These are phyloP conservation scores for Elephantulus edwardii DNA, from an alignment of 2,113 vertebrate species.

Conservation along the genomic window DNA sequence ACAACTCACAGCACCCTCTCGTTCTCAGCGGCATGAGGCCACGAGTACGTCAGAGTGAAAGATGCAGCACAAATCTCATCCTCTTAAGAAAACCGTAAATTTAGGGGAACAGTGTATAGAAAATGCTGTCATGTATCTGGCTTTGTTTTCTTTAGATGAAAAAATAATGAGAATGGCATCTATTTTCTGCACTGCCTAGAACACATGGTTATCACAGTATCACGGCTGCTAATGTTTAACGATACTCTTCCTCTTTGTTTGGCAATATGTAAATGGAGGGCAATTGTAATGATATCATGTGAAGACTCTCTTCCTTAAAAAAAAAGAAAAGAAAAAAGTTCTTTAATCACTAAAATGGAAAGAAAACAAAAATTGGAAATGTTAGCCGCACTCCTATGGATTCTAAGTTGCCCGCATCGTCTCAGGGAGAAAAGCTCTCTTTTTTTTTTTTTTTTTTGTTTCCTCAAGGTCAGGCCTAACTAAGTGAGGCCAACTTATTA, in stretches of 20 bases:
- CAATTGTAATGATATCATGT: background rate
- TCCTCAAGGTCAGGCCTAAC: background rate
- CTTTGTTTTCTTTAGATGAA: background rate
- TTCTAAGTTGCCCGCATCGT: background rate
- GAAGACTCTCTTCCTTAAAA: background rate
- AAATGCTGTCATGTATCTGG: background rate
- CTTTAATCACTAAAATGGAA: background rate
- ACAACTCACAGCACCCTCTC: background rate
- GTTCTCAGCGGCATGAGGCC: background rate
- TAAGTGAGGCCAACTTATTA: slow-evolving; percentile 30
- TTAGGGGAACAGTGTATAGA: background rate
- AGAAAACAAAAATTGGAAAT: slow-evolving; percentile 12
- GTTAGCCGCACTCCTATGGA: background rate
- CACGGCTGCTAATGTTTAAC: slow-evolving; percentile 17
- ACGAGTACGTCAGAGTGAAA: background rate
- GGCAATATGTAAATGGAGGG: slow-evolving; percentile 35
- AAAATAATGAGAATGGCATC: slow-evolving; percentile 21
- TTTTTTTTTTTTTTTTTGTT: too few relatives aligned
- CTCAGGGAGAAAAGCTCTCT: background rate
- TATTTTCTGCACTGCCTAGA: background rate
- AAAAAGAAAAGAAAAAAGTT: background rate
- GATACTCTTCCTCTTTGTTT: slow-evolving; percentile 38
- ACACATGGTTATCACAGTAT: slow-evolving; percentile 33
- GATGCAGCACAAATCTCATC: background rate
- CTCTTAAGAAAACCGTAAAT: background rate